Conservation (phyloP, 2,797 vertebrate genomes). For the Bradypus variegatus region DNA sequence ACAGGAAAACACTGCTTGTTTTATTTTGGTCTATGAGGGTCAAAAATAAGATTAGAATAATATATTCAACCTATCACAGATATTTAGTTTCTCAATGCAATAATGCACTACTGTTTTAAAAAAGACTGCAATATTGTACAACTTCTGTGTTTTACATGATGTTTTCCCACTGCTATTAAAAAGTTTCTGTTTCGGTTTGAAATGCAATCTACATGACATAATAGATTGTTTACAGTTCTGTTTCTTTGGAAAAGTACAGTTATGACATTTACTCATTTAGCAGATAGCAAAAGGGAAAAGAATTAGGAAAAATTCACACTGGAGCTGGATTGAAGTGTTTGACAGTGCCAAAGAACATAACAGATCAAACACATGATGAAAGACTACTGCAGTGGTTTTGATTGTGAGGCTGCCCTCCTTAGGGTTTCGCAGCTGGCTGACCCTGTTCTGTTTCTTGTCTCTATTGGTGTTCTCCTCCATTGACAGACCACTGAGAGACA, state of each 20-base stretch:
- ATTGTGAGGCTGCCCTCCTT: background rate
- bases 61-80: slow-evolving; percentile 16
- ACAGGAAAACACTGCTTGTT: slow-evolving; percentile 48
- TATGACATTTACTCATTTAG: slow-evolving; percentile 6
- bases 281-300: background rate
- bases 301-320: background rate
- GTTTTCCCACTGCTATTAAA: background rate
- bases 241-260: slow-evolving; percentile 19
- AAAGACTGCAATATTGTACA: slow-evolving; percentile 9
- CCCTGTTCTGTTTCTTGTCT: background rate
- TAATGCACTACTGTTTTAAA: slow-evolving; percentile 44
- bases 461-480: background rate
- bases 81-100: slow-evolving; percentile 10
- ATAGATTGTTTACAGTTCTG: background rate
- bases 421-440: background rate
- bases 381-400: background rate
- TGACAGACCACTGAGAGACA: background rate
- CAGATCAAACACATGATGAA: background rate
- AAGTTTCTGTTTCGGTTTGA: background rate
- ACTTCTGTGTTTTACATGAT: slow-evolving; percentile 6
- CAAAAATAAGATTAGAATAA: slow-evolving; percentile 53
- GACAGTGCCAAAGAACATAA: background rate
- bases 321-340: background rate
- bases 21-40: slow-evolving; percentile 53
- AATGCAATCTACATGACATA: background rate